Evolutionary conservation across 2,888 invertebrate genomes (phyloP), one percentile per base, ranked within the genome.

Genomic region (Galerucella nymphaeae): DNA sequence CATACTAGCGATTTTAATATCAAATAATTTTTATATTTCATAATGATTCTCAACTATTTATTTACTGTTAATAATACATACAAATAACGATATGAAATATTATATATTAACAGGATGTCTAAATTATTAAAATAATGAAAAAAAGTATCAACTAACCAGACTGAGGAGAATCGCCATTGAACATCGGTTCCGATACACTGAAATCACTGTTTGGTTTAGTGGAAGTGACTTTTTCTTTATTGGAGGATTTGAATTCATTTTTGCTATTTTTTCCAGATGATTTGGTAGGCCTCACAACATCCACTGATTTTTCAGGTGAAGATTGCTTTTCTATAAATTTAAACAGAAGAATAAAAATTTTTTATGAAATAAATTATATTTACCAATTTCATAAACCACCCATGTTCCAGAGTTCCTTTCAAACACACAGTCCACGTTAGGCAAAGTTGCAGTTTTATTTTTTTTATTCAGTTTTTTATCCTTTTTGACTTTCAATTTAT

Each of bases 361-460:
- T 9, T 38, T 38, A n/a, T 20, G 10, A 18, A 18, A n/a, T 18
- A 18, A 53, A 53, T 18, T 16, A 53, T 53, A 53, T 53, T 53
- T 53, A 53, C 53, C 66, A 45, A 73, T 30, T 16, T 77, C 73
- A 68, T 65, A 76, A 20, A 78, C 77, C 5, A 76, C 71, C 86
- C 86, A 86, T 1, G 80, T 79, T 1, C 86, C 86, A 0, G 85
- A 86, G 77, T 85, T 85, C 42, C 84, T 77, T 71, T 80, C 77
- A 66, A 86, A 85, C 9, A 80, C 66, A 64, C 80, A 79, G 71
- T 84, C 82, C 16, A 80, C 77, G 69, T 78, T 76, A 9, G 59
- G 1, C 23, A 66, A 9, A 18, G 16, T 10, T 5, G 14, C 75
- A 10, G 68, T 66, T 20, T 76, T 70, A 68, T 16, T 14, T 48